phyloP scores from a whole-genome alignment of 2,797 vertebrate species.

The Pyrocephalus nanus region DNA sequence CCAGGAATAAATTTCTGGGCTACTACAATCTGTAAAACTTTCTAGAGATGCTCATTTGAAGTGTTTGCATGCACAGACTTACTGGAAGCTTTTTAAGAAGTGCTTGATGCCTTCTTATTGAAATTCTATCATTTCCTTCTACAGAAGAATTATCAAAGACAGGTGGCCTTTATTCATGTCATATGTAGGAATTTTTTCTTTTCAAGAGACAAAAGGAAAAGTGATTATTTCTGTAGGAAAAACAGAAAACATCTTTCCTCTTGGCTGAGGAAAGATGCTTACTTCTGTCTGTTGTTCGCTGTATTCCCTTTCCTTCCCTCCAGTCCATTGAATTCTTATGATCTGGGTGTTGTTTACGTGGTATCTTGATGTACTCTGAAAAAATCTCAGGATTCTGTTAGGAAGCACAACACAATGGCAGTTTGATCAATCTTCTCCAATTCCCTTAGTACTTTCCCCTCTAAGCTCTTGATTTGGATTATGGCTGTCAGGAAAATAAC shows the following conservation, averaged over 20 bases:
- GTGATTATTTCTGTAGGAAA: neutral
- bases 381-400: neutral
- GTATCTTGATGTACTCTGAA: neutral
- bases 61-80: neutral
- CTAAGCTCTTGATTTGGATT: neutral
- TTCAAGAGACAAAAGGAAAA: neutral
- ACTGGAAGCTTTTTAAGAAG: neutral
- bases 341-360: neutral
- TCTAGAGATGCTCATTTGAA: neutral
- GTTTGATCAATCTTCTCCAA: neutral
- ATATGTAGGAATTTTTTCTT: neutral
- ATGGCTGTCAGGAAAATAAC: neutral
- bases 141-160: neutral
- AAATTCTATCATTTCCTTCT: neutral
- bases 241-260: neutral
- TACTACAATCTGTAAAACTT: neutral
- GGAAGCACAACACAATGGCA: neutral
- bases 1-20: neutral
- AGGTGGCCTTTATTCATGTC: neutral
- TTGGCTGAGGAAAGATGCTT: neutral
- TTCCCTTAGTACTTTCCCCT: neutral
- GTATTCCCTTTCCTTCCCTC: neutral
- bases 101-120: neutral
- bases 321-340: neutral
- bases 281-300: neutral